phyloP scores from a whole-genome alignment of 2,113 vertebrate genomes.

The Colius striatus region DNA sequence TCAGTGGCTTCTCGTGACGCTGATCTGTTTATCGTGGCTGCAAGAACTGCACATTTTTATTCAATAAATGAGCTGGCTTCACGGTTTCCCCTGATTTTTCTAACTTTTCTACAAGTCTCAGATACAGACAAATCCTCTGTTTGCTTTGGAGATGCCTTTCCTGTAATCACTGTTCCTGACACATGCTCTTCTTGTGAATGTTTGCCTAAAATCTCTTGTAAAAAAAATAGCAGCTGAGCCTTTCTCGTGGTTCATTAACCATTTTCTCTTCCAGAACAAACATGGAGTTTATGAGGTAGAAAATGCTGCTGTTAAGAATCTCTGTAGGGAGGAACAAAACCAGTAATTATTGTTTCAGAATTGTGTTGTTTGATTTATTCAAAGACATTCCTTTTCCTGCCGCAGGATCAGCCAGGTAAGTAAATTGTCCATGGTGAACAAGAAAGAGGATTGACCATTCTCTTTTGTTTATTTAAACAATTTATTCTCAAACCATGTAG shows the following conservation, averaged over 20 bases:
- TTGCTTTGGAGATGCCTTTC: background rate
- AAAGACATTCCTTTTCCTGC: background rate
- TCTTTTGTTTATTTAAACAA: accelerated
- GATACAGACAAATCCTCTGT: background rate
- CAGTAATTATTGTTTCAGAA: background rate
- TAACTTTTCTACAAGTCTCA: background rate
- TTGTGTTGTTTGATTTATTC: background rate
- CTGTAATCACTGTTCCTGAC: background rate
- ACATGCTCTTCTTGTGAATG: background rate
- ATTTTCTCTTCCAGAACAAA: background rate
- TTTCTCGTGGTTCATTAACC: background rate
- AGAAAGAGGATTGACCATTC: background rate
- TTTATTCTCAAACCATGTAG: background rate
- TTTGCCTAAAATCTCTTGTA: background rate
- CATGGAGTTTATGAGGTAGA: background rate
- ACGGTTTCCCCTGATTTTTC: background rate
- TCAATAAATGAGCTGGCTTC: background rate
- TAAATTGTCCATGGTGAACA: background rate
- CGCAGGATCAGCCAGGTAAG: background rate
- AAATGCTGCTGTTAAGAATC: background rate
- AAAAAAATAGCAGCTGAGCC: background rate
- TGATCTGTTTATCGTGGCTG: accelerated
- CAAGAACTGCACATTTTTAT: background rate
- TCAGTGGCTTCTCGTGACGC: background rate
- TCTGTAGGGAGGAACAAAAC: background rate